Evolutionary conservation across 2,797 vertebrate genomes (phyloP).

Genomic region (Tamandua tetradactyla): DNA sequence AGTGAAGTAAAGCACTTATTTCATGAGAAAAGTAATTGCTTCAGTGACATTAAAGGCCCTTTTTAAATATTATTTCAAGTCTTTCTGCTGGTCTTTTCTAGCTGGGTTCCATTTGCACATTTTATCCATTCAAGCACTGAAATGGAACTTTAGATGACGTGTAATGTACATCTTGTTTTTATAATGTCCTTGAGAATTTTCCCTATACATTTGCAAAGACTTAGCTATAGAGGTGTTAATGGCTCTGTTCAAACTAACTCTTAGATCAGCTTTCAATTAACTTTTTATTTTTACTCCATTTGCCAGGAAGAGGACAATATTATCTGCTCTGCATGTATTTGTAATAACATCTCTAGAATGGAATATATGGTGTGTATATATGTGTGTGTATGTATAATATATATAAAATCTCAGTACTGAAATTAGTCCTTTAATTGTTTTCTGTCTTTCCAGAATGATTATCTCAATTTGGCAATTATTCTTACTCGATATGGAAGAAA

Average conservation of each 20-base stretch:
- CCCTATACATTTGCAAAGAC: not conserved
- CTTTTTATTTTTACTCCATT: slow-evolving; percentile 2
- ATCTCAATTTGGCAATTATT: slow-evolving; percentile 15
- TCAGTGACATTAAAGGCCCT: slow-evolving; percentile 52
- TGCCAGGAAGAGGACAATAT: not conserved
- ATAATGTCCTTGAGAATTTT: slow-evolving; percentile 59
- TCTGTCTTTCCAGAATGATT: not conserved
- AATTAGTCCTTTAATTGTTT: not conserved
- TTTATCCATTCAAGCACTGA: slow-evolving; percentile 64
- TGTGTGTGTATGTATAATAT: no score
- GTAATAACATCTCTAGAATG: not conserved
- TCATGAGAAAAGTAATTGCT: slow-evolving; percentile 71
- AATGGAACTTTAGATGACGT: slow-evolving; percentile 51
- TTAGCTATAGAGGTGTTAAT: slow-evolving; percentile 12
- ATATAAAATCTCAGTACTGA: not conserved
- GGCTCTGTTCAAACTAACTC: slow-evolving; percentile 25
- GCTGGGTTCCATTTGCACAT: slow-evolving; percentile 60
- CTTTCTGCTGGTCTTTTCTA: slow-evolving; percentile 52
- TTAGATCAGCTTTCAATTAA: slow-evolving; percentile 62
- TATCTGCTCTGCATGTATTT: not conserved
- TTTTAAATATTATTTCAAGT: slow-evolving; percentile 63
- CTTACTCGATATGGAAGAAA: not conserved
- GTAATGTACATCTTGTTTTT: slow-evolving; percentile 48
- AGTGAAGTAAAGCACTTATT: slow-evolving; percentile 56
- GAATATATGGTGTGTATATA: no score